phyloP scores from a whole-genome alignment of 37 sponge, comb jelly and placozoan genomes.

The Petrosia ficiformis region DNA sequence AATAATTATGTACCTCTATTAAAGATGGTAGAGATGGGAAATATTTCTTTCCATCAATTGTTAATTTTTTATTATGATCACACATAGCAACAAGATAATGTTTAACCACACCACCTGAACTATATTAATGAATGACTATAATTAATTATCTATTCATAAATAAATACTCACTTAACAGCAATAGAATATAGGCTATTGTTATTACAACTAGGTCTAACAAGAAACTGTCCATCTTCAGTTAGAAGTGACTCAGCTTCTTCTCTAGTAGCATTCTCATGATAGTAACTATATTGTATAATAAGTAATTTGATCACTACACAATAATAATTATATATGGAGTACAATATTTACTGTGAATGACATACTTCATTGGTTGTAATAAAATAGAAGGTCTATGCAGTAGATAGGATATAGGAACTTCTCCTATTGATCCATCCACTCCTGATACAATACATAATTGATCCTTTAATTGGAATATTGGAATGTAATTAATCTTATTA shows the following conservation, averaged over 20 bases:
- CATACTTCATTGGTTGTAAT: slow-evolving; percentile 67
- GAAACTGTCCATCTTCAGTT: slow-evolving; percentile 68
- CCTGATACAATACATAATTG: slow-evolving; percentile 8
- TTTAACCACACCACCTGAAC: neutral
- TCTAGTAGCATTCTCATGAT: slow-evolving; percentile 47
- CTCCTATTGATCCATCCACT: slow-evolving; percentile 46
- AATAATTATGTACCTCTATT: neutral
- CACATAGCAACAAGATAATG: slow-evolving; percentile 74
- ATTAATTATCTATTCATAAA: too few species aligned
- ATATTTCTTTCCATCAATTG: slow-evolving; percentile 16
- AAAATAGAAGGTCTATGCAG: slow-evolving; percentile 24
- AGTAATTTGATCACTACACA: too few species aligned
- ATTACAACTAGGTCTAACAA: slow-evolving; percentile 53
- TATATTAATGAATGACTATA: too few species aligned
- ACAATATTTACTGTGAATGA: neutral
- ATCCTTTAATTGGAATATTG: too few species aligned
- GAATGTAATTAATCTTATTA: too few species aligned
- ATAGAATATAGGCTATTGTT: slow-evolving; percentile 60
- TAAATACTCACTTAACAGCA: slow-evolving; percentile 53
- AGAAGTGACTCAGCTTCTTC: slow-evolving; percentile 69
- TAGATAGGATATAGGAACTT: slow-evolving; percentile 22
- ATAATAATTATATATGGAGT: neutral
- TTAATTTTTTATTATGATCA: slow-evolving; percentile 37
- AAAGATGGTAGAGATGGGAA: neutral
- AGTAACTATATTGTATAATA: slow-evolving; percentile 50